These are phyloP conservation scores for Bombus picipes DNA, from an alignment of 1,140 invertebrate species.

Conservation along the genomic window DNA sequence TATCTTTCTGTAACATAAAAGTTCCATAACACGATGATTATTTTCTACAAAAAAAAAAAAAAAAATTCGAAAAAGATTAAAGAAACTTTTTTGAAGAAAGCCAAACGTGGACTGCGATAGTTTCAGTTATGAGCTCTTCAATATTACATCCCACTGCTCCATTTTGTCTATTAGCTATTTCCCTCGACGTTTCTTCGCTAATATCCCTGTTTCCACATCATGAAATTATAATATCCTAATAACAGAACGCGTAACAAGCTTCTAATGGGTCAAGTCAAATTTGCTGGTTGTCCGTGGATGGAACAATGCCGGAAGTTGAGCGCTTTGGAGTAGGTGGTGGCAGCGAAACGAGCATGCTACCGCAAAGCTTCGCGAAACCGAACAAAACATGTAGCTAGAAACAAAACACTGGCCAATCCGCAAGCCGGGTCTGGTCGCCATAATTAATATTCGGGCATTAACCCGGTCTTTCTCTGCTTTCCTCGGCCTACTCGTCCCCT, in stretches of 20 bases:
- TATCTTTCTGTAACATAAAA: too few species aligned
- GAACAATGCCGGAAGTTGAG: slow-evolving; percentile 26
- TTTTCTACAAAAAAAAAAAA: too few species aligned
- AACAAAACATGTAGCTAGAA: slow-evolving; percentile 66
- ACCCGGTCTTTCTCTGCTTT: slow-evolving; percentile 46
- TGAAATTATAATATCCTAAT: background rate
- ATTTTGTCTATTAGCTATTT: too few species aligned
- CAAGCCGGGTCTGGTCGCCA: slow-evolving; percentile 63
- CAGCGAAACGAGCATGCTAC: slow-evolving; percentile 5
- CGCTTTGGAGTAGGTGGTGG: background rate
- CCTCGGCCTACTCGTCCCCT: slow-evolving; percentile 19
- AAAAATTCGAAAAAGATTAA: too few species aligned
- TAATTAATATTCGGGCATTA: slow-evolving; percentile 78
- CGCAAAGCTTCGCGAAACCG: slow-evolving; percentile 13
- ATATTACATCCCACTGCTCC: too few species aligned
- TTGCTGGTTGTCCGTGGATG: background rate
- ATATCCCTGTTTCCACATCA: background rate
- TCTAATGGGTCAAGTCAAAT: background rate
- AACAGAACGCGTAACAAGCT: background rate
- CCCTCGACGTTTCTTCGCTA: too few species aligned
- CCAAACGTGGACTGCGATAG: fast-evolving
- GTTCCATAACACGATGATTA: too few species aligned
- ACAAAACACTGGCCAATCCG: slow-evolving; percentile 68
- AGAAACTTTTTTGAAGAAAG: too few species aligned
- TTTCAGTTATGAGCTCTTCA: too few species aligned